phyloP scores from a whole-genome alignment of 2,797 vertebrate species.

The Scarus forsteni region DNA sequence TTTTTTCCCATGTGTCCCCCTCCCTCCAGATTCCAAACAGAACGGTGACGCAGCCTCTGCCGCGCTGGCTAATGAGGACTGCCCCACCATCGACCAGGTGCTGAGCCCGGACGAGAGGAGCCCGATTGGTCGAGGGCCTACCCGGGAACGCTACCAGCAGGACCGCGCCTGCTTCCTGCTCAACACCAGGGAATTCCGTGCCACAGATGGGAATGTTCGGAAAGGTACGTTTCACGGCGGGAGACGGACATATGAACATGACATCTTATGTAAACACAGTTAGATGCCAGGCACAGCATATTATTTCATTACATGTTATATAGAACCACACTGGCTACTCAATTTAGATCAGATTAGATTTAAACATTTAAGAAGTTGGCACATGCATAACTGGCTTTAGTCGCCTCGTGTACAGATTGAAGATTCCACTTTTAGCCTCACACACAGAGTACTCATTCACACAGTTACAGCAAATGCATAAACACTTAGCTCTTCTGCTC shows the following conservation, averaged over 20 bases:
- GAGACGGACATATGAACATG: slow-evolving; percentile 56
- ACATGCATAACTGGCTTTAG: slow-evolving; percentile 29
- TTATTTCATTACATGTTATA: slow-evolving; percentile 27
- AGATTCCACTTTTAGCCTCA: slow-evolving; percentile 34
- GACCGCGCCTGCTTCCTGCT: slow-evolving; percentile 96
- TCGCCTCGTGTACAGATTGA: slow-evolving; percentile 16
- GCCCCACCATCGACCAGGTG: slow-evolving; percentile 94
- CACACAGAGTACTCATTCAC: slow-evolving; percentile 17
- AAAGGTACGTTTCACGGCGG: slow-evolving; percentile 88
- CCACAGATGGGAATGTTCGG: slow-evolving; percentile 92
- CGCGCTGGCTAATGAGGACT: slow-evolving; percentile 93
- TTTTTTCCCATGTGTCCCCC: background rate
- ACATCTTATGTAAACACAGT: slow-evolving; percentile 59
- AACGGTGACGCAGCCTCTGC: slow-evolving; percentile 93
- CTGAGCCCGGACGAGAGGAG: slow-evolving; percentile 92
- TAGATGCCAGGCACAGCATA: slow-evolving; percentile 40
- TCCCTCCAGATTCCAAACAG: slow-evolving; percentile 89
- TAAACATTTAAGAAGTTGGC: slow-evolving; percentile 22
- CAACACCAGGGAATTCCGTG: slow-evolving; percentile 91
- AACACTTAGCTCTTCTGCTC: slow-evolving; percentile 59
- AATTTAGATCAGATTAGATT: slow-evolving; percentile 4
- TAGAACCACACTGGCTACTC: slow-evolving; percentile 11
- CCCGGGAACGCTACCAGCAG: slow-evolving; percentile 91
- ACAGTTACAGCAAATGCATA: slow-evolving; percentile 31
- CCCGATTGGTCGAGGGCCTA: slow-evolving; percentile 81